phyloP scores from a whole-genome alignment of 2,888 invertebrate genomes.

The Sphecodes monilicornis region DNA sequence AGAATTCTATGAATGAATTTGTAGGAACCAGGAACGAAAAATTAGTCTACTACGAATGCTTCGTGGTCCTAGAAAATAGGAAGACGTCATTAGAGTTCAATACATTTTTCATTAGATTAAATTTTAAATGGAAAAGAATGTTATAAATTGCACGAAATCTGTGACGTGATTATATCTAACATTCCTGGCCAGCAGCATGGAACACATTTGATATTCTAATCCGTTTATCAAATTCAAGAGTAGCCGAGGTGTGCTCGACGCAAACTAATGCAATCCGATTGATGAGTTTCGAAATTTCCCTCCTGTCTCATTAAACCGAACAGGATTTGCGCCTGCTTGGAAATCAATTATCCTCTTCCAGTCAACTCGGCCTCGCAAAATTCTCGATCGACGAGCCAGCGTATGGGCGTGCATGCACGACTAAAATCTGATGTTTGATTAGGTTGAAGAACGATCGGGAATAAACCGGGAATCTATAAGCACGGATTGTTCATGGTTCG shows the following conservation, averaged over 20 bases:
- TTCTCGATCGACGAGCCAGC: conserved; percentile 34
- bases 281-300: conserved; percentile 29
- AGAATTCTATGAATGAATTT: too few species aligned
- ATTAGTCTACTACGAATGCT: not conserved
- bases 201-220: conserved; percentile 4
- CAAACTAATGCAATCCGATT: conserved; percentile 8
- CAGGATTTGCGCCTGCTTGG: not conserved
- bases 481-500: conserved; percentile 17
- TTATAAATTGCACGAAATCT: not conserved
- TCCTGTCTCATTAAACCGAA: conserved; percentile 3
- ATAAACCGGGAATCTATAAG: conserved; percentile 37
- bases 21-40: not conserved
- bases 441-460: conserved; percentile 39
- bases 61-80: not conserved
- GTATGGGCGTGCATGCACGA: not conserved
- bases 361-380: conserved; percentile 14
- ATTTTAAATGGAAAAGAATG: not conserved
- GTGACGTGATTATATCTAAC: not conserved
- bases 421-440: conserved; percentile 33
- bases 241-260: not conserved
- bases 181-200: too few species aligned
- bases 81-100: not conserved
- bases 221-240: not conserved
- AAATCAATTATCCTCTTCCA: conserved; percentile 45
- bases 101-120: not conserved